phyloP scores from a whole-genome alignment of 1,140 invertebrate species.

The Drosophila rhopaloa region DNA sequence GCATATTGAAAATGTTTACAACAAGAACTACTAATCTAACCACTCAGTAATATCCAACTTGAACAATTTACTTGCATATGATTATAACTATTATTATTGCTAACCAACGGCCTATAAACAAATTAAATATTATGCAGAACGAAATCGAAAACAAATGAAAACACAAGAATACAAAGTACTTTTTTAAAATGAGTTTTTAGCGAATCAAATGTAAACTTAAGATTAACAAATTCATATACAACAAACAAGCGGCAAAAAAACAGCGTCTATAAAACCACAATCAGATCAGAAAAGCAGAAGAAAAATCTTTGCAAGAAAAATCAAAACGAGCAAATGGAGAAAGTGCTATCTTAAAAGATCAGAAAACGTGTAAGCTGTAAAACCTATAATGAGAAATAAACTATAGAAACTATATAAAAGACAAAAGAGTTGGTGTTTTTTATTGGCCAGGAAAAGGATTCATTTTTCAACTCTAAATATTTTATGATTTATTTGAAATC shows the following conservation, averaged over 20 bases:
- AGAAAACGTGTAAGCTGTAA: conserved; percentile 56
- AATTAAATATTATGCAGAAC: conserved; percentile 40
- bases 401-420: conserved; percentile 59
- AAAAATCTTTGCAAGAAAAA: conserved; percentile 10
- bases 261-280: conserved; percentile 22
- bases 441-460: too few species aligned
- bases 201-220: conserved; percentile 72
- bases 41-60: conserved; percentile 62
- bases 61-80: conserved; percentile 51
- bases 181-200: conserved; percentile 78
- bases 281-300: conserved; percentile 29
- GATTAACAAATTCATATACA: conserved; percentile 69
- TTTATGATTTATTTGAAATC: too few species aligned
- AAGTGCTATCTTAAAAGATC: conserved; percentile 19
- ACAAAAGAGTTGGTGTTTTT: background rate
- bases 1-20: conserved; percentile 51
- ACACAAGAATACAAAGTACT: conserved; percentile 55
- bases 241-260: conserved; percentile 26
- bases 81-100: conserved; percentile 51
- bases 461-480: too few species aligned
- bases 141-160: conserved; percentile 42
- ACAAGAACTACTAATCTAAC: conserved; percentile 58
- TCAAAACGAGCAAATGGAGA: conserved; percentile 24
- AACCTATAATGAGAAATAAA: conserved; percentile 71
- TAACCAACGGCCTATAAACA: conserved; percentile 51